Base-by-base conservation (phyloP, 1,140 invertebrate genomes). In the Sycophaga agraensis region DNA sequence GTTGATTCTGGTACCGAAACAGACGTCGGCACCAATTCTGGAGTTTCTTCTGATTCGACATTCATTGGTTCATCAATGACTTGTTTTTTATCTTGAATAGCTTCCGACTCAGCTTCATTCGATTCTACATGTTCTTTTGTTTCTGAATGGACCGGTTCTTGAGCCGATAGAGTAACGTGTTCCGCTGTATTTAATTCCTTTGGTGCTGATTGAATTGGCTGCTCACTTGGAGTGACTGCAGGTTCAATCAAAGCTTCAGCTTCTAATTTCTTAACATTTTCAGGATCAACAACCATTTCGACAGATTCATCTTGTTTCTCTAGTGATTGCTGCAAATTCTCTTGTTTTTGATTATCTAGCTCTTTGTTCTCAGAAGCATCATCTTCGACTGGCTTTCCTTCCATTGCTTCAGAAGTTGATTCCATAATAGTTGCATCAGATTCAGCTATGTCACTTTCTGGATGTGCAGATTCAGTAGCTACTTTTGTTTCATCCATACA, bases 251-350 rank as follows among this genome's bases (percentile, higher is more conserved):
- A 35, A 16, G 60, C 39, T 42, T 62, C 56, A 26, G 61, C 7
- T 12, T n/a, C 31, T 11, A 19, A 14, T 54, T 66, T 55, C 3
- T 59, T n/a, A n/a, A n/a, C n/a, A n/a, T n/a, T n/a, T n/a, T n/a
- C n/a, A n/a, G 35, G 37, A 58, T 67, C 55, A 55, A 48, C 42
- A 35, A 12, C 17, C 58, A 61, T 49, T 31, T 46, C 12, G 42
- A 24, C 16, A 26, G 2, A 31, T 57, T 65, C 46, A 1, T 34
- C 8, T 37, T 51, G 43, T 35, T 37, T 21, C 1, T 9, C 37
- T 3, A 35, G 43, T 7, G 9, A 12, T 37, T 31, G 7, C 12
- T 16, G 21, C 0, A 24, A 39, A 21, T 31, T 37, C 17, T 31
- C 63, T 3, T 39, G 9, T n/a, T 39, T 49, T 58, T 42, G 35